A percentile compares a stretch with the other conserved stretches of the same genome.
Evolutionary conservation across 2,797 vertebrate species (phyloP).

Genomic region (Hephaestus fuliginosus): DNA sequence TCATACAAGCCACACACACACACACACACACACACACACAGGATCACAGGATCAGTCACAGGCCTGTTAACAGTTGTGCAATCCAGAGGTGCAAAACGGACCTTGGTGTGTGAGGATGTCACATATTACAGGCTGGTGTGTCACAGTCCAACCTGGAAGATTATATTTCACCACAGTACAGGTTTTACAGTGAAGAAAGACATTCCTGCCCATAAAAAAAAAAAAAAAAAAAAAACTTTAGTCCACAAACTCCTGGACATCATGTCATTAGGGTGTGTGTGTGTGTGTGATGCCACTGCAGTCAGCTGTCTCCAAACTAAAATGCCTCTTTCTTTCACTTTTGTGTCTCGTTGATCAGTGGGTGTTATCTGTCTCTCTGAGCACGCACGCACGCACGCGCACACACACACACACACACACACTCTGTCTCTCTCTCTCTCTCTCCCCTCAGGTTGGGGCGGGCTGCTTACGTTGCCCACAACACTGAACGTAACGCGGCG

Average conservation of each 20-base stretch:
- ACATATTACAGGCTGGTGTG: not conserved
- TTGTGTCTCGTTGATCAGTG: too few relatives aligned
- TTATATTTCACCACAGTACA: constrained; percentile 5
- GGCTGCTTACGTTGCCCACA: constrained; percentile 5
- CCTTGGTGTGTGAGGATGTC: constrained; percentile 8
- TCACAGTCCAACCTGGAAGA: not conserved
- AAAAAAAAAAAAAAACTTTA: not conserved
- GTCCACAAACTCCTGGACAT: not conserved
- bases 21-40: not conserved
- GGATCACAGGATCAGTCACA: not conserved
- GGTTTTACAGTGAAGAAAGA: constrained; percentile 5
- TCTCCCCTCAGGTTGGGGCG: not conserved
- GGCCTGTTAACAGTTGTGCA: not conserved
- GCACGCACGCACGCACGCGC: too few relatives aligned
- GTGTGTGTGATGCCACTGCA: not conserved
- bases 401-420: too few relatives aligned
- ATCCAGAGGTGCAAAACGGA: constrained; percentile 6
- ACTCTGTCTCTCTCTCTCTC: too few relatives aligned
- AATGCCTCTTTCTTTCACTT: too few relatives aligned
- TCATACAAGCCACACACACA: not conserved
- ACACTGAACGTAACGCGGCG: rapidly evolving
- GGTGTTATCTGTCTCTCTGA: too few relatives aligned
- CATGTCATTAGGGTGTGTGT: not conserved
- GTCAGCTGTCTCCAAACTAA: not conserved
- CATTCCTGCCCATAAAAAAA: constrained; percentile 8